Evolutionary conservation across 2,113 vertebrate species (phyloP).

Genomic region (Trematocara stigmaticum): DNA sequence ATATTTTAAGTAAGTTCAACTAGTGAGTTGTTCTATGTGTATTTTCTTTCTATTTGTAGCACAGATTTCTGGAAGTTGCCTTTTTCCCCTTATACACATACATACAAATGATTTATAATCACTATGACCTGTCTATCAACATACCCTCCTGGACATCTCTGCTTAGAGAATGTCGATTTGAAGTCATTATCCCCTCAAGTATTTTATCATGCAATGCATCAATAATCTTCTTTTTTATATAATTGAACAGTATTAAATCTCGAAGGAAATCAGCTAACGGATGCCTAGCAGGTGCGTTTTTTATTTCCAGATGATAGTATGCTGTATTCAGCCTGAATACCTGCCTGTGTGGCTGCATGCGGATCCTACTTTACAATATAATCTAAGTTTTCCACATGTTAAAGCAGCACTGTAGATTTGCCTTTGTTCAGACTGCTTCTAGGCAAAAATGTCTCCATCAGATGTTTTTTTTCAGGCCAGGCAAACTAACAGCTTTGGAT

Average conservation of each 20-base stretch:
- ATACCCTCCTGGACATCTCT: not conserved
- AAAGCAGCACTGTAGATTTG: not conserved
- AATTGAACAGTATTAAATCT: not conserved
- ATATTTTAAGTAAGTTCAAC: not conserved
- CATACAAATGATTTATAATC: not conserved
- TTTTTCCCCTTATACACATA: not conserved
- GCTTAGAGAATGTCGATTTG: not conserved
- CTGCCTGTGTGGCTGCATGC: not conserved
- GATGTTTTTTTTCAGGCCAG: not conserved
- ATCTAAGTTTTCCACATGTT: not conserved
- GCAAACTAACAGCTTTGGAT: slow-evolving; percentile 19
- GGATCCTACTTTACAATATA: not conserved
- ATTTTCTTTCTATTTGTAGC: not conserved
- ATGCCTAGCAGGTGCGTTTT: not conserved
- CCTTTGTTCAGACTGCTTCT: not conserved
- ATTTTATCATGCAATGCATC: not conserved
- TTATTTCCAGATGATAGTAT: not conserved
- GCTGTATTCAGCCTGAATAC: not conserved
- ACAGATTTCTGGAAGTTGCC: not conserved
- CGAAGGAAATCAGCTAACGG: not conserved
- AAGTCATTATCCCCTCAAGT: too few species aligned
- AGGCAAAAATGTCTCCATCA: not conserved
- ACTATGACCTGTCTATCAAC: not conserved
- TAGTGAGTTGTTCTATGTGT: not conserved
- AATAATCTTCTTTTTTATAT: not conserved